These are phyloP conservation scores for Plectrocnemia conspersa DNA, from an alignment of 1,140 invertebrate genomes.

Conservation along the genomic window DNA sequence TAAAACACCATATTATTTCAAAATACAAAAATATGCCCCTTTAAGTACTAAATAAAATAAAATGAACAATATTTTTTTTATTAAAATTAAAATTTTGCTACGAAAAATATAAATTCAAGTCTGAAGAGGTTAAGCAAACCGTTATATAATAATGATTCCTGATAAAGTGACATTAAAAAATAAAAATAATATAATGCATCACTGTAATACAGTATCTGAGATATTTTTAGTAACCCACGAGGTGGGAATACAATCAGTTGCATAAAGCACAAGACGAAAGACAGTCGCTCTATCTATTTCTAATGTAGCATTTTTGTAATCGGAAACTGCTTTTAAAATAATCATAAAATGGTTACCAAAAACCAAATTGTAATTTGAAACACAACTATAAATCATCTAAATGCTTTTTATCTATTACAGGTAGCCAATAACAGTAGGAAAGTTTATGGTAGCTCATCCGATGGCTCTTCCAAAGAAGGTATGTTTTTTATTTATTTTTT, in stretches of 20 bases:
- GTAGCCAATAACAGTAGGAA: conserved; percentile 50
- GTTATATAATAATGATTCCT: no score
- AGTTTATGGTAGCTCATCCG: conserved; percentile 40
- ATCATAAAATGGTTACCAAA: neutral
- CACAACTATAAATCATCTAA: neutral
- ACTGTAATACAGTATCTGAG: no score
- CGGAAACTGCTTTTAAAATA: conserved; percentile 3
- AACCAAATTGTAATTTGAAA: neutral
- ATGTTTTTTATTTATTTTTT: conserved; percentile 1
- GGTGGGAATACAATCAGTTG: conserved; percentile 12
- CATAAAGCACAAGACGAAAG: conserved; percentile 15
- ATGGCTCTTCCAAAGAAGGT: conserved; percentile 37
- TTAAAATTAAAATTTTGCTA: no score
- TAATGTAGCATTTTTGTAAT: conserved; percentile 3
- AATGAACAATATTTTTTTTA: no score
- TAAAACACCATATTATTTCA: no score
- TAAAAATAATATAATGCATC: no score
- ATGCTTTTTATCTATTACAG: conserved; percentile 36
- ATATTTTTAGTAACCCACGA: no score
- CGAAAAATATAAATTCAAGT: no score
- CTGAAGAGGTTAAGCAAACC: no score
- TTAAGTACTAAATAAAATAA: no score
- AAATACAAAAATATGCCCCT: no score
- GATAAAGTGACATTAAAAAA: no score
- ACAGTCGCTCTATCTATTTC: conserved; percentile 7